Conservation (phyloP, 2,113 vertebrate genomes). For the Equus quagga region DNA sequence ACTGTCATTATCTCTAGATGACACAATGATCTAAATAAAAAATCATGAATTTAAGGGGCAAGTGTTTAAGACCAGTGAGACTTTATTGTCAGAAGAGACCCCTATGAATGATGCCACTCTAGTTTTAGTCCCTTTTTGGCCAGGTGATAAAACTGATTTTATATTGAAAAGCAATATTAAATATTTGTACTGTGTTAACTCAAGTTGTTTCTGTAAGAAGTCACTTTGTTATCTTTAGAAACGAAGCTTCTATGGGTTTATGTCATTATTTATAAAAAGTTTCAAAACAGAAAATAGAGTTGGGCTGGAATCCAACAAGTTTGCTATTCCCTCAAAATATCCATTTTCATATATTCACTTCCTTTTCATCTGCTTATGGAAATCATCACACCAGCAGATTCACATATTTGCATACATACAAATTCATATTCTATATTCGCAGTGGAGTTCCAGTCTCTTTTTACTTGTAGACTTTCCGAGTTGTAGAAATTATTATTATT, state of each 20-base stretch:
- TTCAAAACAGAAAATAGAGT: constrained; percentile 43
- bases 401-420: neutral
- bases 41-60: neutral
- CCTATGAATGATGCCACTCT: neutral
- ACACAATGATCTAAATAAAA: neutral
- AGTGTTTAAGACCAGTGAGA: neutral
- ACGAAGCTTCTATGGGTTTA: constrained; percentile 12
- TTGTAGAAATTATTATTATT: constrained; percentile 53
- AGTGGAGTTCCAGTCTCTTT: neutral
- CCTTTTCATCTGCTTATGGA: constrained; percentile 12
- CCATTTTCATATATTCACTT: constrained; percentile 1
- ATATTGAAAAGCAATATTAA: neutral
- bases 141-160: constrained; percentile 34
- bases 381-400: constrained; percentile 28
- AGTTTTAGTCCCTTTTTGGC: neutral
- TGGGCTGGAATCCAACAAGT: neutral
- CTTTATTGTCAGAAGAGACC: neutral
- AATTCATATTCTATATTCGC: constrained; percentile 11
- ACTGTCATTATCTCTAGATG: neutral
- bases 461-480: constrained; percentile 35
- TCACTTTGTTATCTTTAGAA: constrained; percentile 47
- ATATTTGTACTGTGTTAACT: neutral
- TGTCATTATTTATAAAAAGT: constrained; percentile 8
- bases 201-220: neutral
- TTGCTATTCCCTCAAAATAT: neutral